These are phyloP conservation scores for Pleuronectes platessa DNA, from an alignment of 2,113 vertebrate genomes.

Conservation along the genomic window DNA sequence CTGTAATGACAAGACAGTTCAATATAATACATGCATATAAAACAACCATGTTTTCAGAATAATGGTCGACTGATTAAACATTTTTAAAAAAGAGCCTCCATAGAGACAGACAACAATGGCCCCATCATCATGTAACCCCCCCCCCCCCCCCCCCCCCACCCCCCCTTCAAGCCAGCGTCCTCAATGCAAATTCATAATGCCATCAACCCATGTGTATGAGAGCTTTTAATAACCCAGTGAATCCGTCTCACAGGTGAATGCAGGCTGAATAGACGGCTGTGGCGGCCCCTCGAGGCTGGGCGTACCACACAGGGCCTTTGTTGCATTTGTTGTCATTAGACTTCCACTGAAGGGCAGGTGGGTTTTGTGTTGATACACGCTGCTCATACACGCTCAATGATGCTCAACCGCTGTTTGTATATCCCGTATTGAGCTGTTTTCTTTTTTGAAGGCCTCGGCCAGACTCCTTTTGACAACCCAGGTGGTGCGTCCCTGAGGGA, in stretches of 20 bases:
- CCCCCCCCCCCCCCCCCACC: neutral
- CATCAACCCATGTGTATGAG: slow-evolving; percentile 32
- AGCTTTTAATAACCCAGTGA: slow-evolving; percentile 71
- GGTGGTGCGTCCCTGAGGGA: slow-evolving; percentile 43
- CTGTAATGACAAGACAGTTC: neutral
- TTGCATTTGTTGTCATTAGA: slow-evolving; percentile 76
- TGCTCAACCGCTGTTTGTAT: slow-evolving; percentile 70
- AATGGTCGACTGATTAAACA: neutral
- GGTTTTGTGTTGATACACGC: slow-evolving; percentile 67
- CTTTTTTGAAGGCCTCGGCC: slow-evolving; percentile 24
- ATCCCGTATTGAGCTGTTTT: slow-evolving; percentile 38
- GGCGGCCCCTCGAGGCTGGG: slow-evolving; percentile 62
- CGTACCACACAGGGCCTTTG: slow-evolving; percentile 64
- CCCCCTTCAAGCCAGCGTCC: neutral
- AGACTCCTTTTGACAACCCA: slow-evolving; percentile 48
- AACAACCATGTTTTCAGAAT: neutral
- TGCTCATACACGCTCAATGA: slow-evolving; percentile 65
- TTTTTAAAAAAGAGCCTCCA: neutral
- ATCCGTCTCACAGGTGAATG: slow-evolving; percentile 64
- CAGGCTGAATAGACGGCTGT: slow-evolving; percentile 63
- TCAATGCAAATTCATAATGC: slow-evolving; percentile 50
- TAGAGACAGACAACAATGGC: neutral
- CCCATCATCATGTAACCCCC: too few relatives aligned
- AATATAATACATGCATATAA: neutral
- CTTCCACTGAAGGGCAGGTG: slow-evolving; percentile 75